Percentiles rank a stretch among this genome's conserved stretches.
Evolutionary conservation across 2,797 vertebrate species (phyloP).

Genomic region (Rhabdomys pumilio): DNA sequence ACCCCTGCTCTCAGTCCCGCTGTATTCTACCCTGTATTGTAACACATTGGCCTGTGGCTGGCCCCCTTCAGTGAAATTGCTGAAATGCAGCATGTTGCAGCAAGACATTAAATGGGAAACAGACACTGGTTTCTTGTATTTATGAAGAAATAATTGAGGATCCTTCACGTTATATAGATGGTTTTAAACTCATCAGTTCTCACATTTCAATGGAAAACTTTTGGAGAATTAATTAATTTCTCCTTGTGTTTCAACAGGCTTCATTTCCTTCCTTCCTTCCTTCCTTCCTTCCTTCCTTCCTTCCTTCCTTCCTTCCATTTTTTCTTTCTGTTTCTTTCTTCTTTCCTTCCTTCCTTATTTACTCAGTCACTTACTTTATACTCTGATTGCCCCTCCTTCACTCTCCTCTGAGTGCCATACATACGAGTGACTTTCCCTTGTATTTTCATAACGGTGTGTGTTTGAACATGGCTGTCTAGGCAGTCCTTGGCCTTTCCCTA

Average conservation of each 20-base stretch:
- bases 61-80: not conserved
- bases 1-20: no score
- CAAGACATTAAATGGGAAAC: no score
- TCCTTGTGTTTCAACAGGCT: not conserved
- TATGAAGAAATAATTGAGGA: no score
- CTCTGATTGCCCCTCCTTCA: not conserved
- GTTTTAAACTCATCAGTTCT: no score
- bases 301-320: no score
- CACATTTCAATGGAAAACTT: not conserved
- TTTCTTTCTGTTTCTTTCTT: no score
- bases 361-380: not conserved
- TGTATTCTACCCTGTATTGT: not conserved
- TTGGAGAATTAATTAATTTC: slow-evolving; percentile 35
- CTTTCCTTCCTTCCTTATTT: not conserved
- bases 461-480: not conserved
- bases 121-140: no score
- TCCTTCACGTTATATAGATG: no score
- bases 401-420: not conserved
- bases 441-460: not conserved
- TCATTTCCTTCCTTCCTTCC: not conserved
- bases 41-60: not conserved
- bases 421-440: not conserved
- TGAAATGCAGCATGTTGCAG: not conserved
- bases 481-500: not conserved
- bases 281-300: no score